These are phyloP conservation scores for Xyrauchen texanus DNA, from an alignment of 2,113 vertebrate genomes.

Conservation along the genomic window DNA sequence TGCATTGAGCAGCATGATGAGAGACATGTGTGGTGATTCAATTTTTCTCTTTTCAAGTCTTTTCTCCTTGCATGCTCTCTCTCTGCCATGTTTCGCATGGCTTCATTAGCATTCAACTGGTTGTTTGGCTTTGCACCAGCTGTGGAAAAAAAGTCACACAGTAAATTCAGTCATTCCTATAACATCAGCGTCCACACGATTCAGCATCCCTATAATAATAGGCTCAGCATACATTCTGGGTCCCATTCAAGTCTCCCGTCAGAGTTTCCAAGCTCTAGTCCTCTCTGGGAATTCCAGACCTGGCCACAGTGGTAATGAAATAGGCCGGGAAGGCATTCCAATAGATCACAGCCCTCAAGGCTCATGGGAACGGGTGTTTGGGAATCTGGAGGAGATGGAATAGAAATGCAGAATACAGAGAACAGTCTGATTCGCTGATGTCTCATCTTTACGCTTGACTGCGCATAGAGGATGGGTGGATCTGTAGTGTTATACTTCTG, in stretches of 20 bases:
- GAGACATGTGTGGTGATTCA: background rate
- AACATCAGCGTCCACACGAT: constrained; percentile 72
- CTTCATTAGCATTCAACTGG: constrained; percentile 68
- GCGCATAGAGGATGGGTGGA: constrained; percentile 63
- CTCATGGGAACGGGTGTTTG: constrained; percentile 74
- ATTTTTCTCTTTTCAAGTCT: constrained; percentile 9
- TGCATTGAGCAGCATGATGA: no score
- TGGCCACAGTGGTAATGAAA: constrained; percentile 74
- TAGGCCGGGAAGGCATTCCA: constrained; percentile 67
- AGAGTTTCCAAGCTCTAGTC: constrained; percentile 68
- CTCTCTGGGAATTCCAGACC: constrained; percentile 73
- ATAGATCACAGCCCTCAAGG: constrained; percentile 64
- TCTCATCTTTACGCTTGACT: constrained; percentile 59
- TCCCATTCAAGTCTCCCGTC: constrained; percentile 72
- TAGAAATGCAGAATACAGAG: constrained; percentile 51
- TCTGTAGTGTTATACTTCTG: constrained; percentile 32
- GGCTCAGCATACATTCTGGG: constrained; percentile 67
- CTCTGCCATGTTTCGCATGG: constrained; percentile 19
- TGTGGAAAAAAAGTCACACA: constrained; percentile 69
- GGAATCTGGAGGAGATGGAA: constrained; percentile 66
- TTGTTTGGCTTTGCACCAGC: constrained; percentile 67
- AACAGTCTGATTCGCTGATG: constrained; percentile 38
- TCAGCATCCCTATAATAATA: constrained; percentile 76
- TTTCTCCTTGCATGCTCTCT: no score
- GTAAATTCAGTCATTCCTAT: constrained; percentile 74